Evolutionary conservation across 1,140 invertebrate genomes (phyloP), one percentile per base, ranked within the genome.

Genomic region (Diabrotica undecimpunctata): DNA sequence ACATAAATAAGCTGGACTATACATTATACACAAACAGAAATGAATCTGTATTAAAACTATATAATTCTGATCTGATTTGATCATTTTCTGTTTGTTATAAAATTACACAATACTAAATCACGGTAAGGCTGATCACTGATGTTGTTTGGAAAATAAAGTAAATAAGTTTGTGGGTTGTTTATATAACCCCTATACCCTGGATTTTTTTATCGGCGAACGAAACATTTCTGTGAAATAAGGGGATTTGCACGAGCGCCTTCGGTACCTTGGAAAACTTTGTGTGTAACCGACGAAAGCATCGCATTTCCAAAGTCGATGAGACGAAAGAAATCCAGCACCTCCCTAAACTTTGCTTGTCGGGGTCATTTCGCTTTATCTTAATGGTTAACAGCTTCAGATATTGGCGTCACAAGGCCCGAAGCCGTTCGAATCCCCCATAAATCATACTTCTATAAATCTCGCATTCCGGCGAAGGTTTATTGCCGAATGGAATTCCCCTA

Each of bases 391-490:
- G 64, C 64, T 61, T 50, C 52, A 54, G 56, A 65, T 60, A 61
- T 61, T 46, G 13, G 59, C 64, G 52, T 54, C 41, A 54, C 25
- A 25, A 13, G 35, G 12, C 58, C 52, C 54, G 52, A 60, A 59
- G 58, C 54, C 8, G 37, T 55, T 52, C n/a, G n/a, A 7, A 25
- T 52, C 11, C 9, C 12, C 50, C 54, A 67, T 70, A 70, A 70
- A 70, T 70, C 68, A 70, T 70, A 67, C 62, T 63, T 67, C 65
- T 65, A 67, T 70, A 70, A 70, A 70, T 70, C 68, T 67, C 59
- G 67, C 65, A 66, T 70, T 65, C 65, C 62, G 51, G 59, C 67
- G 62, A 62, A 66, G 62, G 68, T 70, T 67, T 70, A 70, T 70
- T 65, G 65, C 68, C 62, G 39, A 62, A 67, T 67, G 62, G 60